Conservation (phyloP, 2,113 vertebrate species). For the Psettodes erumei region DNA sequence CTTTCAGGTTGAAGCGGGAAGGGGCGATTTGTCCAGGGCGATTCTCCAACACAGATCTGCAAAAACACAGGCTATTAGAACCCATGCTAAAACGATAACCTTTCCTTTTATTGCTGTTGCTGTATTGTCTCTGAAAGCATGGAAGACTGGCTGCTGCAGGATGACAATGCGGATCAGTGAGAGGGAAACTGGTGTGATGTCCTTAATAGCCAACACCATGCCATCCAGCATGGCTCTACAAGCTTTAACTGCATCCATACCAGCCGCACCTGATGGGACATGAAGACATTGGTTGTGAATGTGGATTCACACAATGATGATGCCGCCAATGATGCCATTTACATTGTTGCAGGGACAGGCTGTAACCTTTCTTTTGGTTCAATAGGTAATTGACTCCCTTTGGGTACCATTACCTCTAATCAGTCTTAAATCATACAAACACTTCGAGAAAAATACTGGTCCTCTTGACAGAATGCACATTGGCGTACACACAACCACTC, state of each 20-base stretch:
- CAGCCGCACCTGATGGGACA: constrained; percentile 46
- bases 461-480: background rate
- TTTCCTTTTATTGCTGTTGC: background rate
- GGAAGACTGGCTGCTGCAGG: constrained; percentile 49
- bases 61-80: background rate
- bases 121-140: constrained; percentile 65
- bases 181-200: constrained; percentile 42
- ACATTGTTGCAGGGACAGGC: background rate
- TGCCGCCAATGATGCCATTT: background rate
- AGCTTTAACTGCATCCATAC: constrained; percentile 31
- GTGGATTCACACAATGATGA: background rate
- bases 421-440: too few species aligned
- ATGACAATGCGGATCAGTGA: constrained; percentile 69
- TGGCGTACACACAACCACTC: background rate
- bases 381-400: background rate
- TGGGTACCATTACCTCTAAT: background rate
- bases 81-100: background rate
- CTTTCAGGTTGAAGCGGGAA: constrained; percentile 15
- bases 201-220: constrained; percentile 47
- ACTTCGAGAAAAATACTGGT: background rate
- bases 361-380: background rate
- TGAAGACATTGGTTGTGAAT: background rate
- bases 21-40: constrained; percentile 51
- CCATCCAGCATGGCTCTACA: constrained; percentile 73
- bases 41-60: constrained; percentile 65